Conservation (phyloP, 64 coral and sea anemone genomes). For the Pachyseris speciosa region DNA sequence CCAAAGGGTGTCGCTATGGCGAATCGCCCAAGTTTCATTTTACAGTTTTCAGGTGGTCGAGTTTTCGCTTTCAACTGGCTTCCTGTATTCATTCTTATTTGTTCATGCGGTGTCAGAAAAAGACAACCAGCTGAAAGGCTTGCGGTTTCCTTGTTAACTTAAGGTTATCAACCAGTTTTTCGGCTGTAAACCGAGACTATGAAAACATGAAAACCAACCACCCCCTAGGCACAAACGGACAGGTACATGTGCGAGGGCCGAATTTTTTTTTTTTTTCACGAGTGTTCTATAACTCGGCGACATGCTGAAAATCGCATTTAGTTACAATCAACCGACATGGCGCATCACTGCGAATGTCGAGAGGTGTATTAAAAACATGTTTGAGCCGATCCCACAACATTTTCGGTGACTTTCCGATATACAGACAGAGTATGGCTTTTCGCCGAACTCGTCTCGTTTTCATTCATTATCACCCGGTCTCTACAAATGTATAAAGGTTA, state of each 20-base stretch:
- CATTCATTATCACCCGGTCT: too few species aligned
- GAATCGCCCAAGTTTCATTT: neutral
- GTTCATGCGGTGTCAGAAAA: neutral
- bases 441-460: too few species aligned
- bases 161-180: conserved; percentile 4
- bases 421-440: too few species aligned
- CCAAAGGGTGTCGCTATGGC: neutral
- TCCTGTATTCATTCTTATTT: conserved; percentile 3
- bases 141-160: conserved; percentile 40
- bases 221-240: conserved; percentile 18
- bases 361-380: too few species aligned
- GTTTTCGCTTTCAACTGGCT: neutral
- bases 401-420: neutral
- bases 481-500: too few species aligned
- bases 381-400: neutral
- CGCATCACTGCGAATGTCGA: too few species aligned
- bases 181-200: neutral
- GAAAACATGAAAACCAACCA: conserved; percentile 5
- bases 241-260: neutral
- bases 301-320: neutral
- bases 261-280: too few species aligned
- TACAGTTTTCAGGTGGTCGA: neutral
- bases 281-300: too few species aligned
- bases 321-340: too few species aligned
- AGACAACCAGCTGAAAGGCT: neutral